Evolutionary conservation across 2,888 invertebrate species (phyloP).

Genomic region (Chrysolina americana): DNA sequence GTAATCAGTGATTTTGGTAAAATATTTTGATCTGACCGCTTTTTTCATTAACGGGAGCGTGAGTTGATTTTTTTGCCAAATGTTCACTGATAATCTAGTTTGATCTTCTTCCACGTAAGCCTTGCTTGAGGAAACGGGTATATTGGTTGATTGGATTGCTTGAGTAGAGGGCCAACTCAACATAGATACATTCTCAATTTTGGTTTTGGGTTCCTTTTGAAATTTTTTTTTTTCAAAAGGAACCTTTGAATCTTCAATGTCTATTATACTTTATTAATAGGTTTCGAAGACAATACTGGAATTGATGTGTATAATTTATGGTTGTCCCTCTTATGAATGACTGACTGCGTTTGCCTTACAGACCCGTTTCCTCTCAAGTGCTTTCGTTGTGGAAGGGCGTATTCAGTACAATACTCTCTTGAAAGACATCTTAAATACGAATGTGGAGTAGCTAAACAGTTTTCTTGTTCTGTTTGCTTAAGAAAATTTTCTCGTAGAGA

Average conservation of each 20-base stretch:
- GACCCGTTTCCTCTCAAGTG: conserved; percentile 68
- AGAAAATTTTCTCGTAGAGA: conserved; percentile 63
- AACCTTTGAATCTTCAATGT: conserved; percentile 30
- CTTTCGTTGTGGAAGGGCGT: conserved; percentile 74
- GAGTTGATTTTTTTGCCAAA: not conserved
- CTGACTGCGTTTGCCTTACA: conserved; percentile 59
- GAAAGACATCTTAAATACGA: conserved; percentile 62
- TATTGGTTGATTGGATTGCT: conserved; percentile 31
- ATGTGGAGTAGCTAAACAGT: conserved; percentile 67
- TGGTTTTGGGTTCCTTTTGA: conserved; percentile 16
- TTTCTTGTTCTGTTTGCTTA: conserved; percentile 70
- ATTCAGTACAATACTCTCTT: conserved; percentile 70
- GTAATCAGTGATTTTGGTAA: not conserved
- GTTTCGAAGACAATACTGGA: conserved; percentile 39
- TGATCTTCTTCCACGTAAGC: not conserved
- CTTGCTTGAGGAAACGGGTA: conserved; percentile 28
- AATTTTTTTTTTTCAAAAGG: not conserved
- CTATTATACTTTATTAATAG: conserved; percentile 50
- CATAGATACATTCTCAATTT: conserved; percentile 9
- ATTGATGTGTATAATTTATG: conserved; percentile 29
- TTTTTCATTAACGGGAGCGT: not conserved
- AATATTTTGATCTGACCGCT: too few relatives aligned
- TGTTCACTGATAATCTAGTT: not conserved
- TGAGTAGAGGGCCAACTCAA: conserved; percentile 55
- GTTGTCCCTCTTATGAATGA: conserved; percentile 43